Conservation (phyloP, 37 sponge, comb jelly and placozoan species). For the Chondrilla cf. caribensis region DNA sequence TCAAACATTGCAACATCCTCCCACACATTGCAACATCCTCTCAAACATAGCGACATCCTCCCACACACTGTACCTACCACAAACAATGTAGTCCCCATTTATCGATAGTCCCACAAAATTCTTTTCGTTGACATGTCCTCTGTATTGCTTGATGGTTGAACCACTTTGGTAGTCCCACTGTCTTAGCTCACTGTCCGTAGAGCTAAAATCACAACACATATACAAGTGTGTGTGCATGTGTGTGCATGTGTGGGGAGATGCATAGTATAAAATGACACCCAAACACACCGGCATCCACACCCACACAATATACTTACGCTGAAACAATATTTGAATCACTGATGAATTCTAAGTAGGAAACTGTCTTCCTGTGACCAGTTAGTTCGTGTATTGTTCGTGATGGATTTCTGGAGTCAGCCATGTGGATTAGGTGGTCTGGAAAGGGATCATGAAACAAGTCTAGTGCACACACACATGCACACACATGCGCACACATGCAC, state of each 20-base stretch:
- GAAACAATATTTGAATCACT: conserved; percentile 57
- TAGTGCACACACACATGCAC: neutral
- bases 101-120: conserved; percentile 85
- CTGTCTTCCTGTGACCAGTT: conserved; percentile 84
- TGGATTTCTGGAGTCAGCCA: conserved; percentile 63
- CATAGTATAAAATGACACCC: no score
- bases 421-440: conserved; percentile 75
- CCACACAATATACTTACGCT: conserved; percentile 60
- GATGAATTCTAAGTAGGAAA: conserved; percentile 75
- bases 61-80: conserved; percentile 60
- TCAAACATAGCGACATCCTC: neutral
- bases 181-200: conserved; percentile 88
- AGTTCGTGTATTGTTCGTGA: conserved; percentile 30
- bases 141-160: conserved; percentile 49
- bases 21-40: neutral
- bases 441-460: neutral
- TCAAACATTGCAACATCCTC: neutral
- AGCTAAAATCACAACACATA: conserved; percentile 12
- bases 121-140: conserved; percentile 84
- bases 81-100: conserved; percentile 66
- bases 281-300: no score
- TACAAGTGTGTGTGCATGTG: no score
- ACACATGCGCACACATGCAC: neutral
- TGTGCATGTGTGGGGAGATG: no score
- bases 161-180: conserved; percentile 49